Evolutionary conservation across 1,140 invertebrate species (phyloP).

Genomic region (Dufourea novaeangliae): DNA sequence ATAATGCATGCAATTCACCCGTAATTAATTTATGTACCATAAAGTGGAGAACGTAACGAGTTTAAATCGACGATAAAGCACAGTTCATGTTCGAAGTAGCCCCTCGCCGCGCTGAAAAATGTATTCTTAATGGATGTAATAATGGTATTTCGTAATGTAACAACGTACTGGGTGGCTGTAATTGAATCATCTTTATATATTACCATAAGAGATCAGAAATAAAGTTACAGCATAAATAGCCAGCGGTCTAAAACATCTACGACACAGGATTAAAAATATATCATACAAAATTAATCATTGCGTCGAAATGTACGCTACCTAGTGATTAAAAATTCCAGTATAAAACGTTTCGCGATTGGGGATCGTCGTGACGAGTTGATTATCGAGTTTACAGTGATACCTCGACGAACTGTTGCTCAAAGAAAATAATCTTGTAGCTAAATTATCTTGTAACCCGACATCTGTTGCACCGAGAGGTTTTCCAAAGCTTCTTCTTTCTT

Average conservation of each 20-base stretch:
- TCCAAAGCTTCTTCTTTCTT: neutral
- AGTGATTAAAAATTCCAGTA: slow-evolving; percentile 4
- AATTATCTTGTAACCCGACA: neutral
- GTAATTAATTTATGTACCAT: slow-evolving; percentile 3
- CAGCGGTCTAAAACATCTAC: neutral
- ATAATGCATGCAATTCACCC: neutral
- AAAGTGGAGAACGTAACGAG: slow-evolving; percentile 11
- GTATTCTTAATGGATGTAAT: neutral
- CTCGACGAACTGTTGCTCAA: neutral
- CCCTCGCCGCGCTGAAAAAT: neutral
- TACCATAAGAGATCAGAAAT: slow-evolving; percentile 25
- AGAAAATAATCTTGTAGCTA: neutral
- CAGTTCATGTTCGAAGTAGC: neutral
- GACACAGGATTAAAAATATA: neutral
- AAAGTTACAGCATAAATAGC: neutral
- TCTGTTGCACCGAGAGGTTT: neutral
- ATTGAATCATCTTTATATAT: slow-evolving; percentile 25
- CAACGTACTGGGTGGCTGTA: neutral
- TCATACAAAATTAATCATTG: neutral
- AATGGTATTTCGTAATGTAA: neutral
- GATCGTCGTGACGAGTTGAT: neutral
- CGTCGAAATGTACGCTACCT: neutral
- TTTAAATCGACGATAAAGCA: slow-evolving; percentile 10
- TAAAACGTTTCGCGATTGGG: neutral
- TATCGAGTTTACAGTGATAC: too few species aligned